phyloP scores from a whole-genome alignment of 2,888 invertebrate species.

The Philhelius pedissequus region DNA sequence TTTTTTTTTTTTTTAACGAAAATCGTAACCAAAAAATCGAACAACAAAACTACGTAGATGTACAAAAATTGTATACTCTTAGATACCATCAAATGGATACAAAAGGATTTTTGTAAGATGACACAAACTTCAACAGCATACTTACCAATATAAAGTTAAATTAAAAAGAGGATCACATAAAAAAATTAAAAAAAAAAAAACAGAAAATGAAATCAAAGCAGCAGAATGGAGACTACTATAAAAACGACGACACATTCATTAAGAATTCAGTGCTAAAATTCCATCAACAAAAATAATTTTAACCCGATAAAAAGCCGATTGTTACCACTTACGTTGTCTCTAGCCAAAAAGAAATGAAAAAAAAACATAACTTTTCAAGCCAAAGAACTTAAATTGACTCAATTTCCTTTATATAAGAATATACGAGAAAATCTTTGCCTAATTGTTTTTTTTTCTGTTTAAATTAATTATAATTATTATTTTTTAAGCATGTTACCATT shows the following conservation, averaged over 20 bases:
- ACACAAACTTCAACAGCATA: neutral
- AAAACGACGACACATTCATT: neutral
- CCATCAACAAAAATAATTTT: neutral
- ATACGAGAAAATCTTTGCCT: conserved; percentile 15
- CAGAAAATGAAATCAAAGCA: neutral
- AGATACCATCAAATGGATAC: too few relatives aligned
- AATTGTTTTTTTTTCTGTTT: neutral
- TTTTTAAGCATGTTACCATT: conserved; percentile 58
- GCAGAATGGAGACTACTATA: neutral
- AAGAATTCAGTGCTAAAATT: neutral
- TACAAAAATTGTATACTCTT: too few relatives aligned
- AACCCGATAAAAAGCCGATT: neutral
- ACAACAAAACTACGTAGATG: too few relatives aligned
- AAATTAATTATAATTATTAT: conserved; percentile 18
- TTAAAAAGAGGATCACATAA: neutral
- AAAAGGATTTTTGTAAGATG: too few relatives aligned
- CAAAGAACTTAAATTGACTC: conserved; percentile 66
- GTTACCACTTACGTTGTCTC: conserved; percentile 6
- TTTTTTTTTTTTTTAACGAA: too few relatives aligned
- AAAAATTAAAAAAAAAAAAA: neutral
- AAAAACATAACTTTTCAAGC: too few relatives aligned
- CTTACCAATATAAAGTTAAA: neutral
- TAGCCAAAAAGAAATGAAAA: too few relatives aligned
- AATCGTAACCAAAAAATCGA: too few relatives aligned
- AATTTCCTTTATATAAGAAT: conserved; percentile 46